Percentiles rank a stretch among this genome's conserved stretches.
phyloP scores from a whole-genome alignment of 2,113 vertebrate species.

The Drymodes brunneopygia region DNA sequence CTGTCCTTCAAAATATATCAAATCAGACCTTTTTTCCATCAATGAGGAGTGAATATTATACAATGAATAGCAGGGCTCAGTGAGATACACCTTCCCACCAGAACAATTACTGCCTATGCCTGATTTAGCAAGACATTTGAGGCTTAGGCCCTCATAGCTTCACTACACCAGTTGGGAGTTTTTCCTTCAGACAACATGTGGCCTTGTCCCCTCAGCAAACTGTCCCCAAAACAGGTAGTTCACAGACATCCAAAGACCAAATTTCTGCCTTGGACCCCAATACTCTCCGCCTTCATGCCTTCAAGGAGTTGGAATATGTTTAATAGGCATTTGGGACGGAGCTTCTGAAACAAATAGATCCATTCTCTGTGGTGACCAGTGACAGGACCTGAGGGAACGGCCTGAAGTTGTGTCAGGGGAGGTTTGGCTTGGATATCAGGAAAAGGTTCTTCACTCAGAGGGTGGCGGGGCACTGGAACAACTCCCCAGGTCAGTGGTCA shows the following conservation, averaged over 20 bases:
- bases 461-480: accelerated
- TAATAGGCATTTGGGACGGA: not conserved
- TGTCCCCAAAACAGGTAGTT: not conserved
- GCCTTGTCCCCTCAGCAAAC: not conserved
- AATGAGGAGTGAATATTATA: not conserved
- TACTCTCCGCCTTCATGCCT: accelerated
- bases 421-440: too few species aligned
- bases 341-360: not conserved
- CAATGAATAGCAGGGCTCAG: not conserved
- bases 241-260: not conserved
- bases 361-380: not conserved
- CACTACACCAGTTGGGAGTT: not conserved
- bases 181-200: not conserved
- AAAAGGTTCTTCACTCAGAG: not conserved
- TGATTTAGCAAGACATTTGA: not conserved
- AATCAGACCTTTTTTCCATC: not conserved
- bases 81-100: not conserved
- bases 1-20: not conserved
- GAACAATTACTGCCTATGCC: accelerated
- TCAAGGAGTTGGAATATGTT: not conserved
- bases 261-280: accelerated
- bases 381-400: not conserved
- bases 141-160: not conserved
- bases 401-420: not conserved
- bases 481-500: not conserved